Evolutionary conservation across 2,113 vertebrate species (phyloP).

Genomic region (Mormoops blainvillei): DNA sequence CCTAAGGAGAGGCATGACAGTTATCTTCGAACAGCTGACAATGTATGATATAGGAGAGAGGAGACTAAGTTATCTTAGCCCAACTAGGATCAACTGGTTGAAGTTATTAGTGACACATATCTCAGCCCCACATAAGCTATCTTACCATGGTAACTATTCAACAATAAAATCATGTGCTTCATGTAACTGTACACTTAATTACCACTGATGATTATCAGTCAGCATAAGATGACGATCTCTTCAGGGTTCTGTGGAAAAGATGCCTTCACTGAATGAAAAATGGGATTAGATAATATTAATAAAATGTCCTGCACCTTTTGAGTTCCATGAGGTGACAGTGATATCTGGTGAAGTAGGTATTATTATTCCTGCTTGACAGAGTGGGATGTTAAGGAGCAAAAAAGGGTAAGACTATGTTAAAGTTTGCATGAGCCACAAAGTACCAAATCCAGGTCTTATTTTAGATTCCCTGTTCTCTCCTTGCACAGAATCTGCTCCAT

Average conservation of each 20-base stretch:
- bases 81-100: not conserved
- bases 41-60: not conserved
- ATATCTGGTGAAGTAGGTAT: not conserved
- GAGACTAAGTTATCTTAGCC: not conserved
- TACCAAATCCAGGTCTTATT: not conserved
- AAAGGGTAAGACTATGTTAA: not conserved
- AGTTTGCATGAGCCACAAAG: not conserved
- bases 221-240: not conserved
- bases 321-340: not conserved
- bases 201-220: not conserved
- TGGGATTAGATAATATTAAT: not conserved
- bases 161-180: not conserved
- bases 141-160: not conserved
- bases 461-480: not conserved
- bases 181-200: not conserved
- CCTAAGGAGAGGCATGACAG: not conserved
- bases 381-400: not conserved
- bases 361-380: not conserved
- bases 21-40: not conserved
- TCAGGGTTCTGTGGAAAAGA: not conserved
- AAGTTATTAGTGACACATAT: not conserved
- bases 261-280: not conserved
- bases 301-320: not conserved
- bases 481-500: not conserved
- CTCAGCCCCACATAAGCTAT: not conserved